These are phyloP conservation scores for Pterocles gutturalis DNA, from an alignment of 2,113 vertebrate genomes.

Conservation along the genomic window DNA sequence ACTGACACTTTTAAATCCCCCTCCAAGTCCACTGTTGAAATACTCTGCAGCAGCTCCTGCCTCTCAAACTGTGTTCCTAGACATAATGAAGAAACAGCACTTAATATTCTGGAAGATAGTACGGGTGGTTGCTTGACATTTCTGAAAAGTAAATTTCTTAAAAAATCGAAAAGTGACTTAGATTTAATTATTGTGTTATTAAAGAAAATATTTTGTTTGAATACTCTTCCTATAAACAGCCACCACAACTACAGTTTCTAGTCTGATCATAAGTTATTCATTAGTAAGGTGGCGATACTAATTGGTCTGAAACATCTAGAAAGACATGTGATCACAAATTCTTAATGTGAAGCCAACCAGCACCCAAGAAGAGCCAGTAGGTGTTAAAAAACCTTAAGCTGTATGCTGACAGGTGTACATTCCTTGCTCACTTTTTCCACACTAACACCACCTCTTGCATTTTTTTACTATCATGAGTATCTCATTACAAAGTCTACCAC, in stretches of 20 bases:
- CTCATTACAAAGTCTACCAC: background rate
- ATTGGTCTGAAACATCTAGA: background rate
- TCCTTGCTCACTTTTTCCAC: background rate
- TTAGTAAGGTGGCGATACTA: background rate
- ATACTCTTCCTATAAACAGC: background rate
- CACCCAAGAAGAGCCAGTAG: background rate
- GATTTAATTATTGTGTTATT: background rate
- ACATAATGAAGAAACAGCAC: background rate
- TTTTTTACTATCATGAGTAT: background rate
- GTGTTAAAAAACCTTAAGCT: background rate
- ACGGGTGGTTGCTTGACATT: fast-evolving
- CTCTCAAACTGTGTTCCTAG: background rate
- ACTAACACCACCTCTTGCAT: background rate
- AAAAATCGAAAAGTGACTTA: background rate
- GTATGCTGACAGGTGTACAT: background rate
- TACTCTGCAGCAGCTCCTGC: background rate
- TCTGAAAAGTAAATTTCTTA: background rate
- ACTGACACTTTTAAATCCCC: fast-evolving
- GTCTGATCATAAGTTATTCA: background rate
- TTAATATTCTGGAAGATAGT: background rate
- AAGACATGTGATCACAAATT: background rate
- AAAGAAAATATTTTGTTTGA: background rate
- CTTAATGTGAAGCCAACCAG: background rate
- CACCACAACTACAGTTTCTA: background rate
- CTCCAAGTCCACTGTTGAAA: background rate